Evolutionary conservation across 2,888 invertebrate genomes (phyloP).

Genomic region (Drosophila suboccidentalis): DNA sequence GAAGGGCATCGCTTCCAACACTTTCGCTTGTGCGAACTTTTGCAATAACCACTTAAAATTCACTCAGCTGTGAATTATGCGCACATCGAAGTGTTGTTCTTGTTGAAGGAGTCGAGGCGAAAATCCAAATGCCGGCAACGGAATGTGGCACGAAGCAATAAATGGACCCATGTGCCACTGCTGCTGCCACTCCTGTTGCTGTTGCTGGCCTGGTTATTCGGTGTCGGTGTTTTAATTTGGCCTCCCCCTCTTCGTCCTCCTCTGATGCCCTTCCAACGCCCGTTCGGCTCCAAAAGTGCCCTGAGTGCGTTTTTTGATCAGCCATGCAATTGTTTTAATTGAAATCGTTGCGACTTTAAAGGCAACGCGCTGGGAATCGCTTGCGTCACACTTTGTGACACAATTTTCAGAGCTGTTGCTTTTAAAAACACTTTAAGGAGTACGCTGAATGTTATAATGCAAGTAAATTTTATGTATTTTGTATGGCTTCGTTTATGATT

Average conservation of each 20-base stretch:
- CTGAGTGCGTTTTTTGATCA: conserved; percentile 25
- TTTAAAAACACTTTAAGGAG: neutral
- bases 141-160: conserved; percentile 49
- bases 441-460: neutral
- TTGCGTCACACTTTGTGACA: neutral
- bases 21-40: conserved; percentile 77
- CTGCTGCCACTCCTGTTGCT: conserved; percentile 18
- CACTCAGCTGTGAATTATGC: conserved; percentile 84
- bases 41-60: conserved; percentile 84
- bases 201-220: conserved; percentile 51
- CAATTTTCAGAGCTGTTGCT: neutral
- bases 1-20: conserved; percentile 52
- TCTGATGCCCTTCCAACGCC: neutral
- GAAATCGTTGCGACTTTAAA: conserved; percentile 18
- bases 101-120: conserved; percentile 54
- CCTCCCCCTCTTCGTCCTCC: neutral
- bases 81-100: conserved; percentile 82
- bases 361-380: neutral
- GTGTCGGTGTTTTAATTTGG: conserved; percentile 68
- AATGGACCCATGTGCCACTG: conserved; percentile 72
- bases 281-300: conserved; percentile 15
- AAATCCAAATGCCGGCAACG: conserved; percentile 25
- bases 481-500: too few relatives aligned
- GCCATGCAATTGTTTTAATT: conserved; percentile 30
- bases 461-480: neutral